Conservation (phyloP, 2,113 vertebrate species). For the Ameiurus melas region DNA sequence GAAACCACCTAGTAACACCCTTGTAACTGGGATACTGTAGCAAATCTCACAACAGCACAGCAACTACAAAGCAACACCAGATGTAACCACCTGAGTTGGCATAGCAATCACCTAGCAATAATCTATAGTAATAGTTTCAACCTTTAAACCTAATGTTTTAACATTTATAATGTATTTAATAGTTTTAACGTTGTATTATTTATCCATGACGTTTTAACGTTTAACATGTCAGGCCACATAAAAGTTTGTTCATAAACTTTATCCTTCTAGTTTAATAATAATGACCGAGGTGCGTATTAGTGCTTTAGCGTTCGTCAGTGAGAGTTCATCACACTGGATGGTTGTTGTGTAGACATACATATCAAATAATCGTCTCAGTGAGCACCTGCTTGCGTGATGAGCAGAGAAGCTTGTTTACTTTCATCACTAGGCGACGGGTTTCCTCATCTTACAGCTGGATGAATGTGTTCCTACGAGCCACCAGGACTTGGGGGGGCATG, state of each 20-base stretch:
- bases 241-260: not conserved
- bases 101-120: not conserved
- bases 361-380: not conserved
- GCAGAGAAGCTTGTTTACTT: slow-evolving; percentile 51
- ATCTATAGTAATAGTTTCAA: not conserved
- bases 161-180: not conserved
- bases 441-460: slow-evolving; percentile 51
- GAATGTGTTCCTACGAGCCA: slow-evolving; percentile 28
- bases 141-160: not conserved
- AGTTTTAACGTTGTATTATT: not conserved
- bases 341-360: not conserved
- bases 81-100: not conserved
- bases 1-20: not conserved
- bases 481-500: not conserved
- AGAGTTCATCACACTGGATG: not conserved
- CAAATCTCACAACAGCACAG: not conserved
- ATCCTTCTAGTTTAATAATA: not conserved
- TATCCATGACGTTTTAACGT: not conserved
- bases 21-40: not conserved
- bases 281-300: too few species aligned
- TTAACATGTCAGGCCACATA: not conserved
- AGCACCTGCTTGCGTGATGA: slow-evolving; percentile 18
- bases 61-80: not conserved
- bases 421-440: slow-evolving; percentile 54
- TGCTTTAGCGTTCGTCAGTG: not conserved